A percentile compares a stretch with the other conserved stretches of the same genome.
Conservation (phyloP, 2,888 invertebrate species). For the Drosophila melanocephala region DNA sequence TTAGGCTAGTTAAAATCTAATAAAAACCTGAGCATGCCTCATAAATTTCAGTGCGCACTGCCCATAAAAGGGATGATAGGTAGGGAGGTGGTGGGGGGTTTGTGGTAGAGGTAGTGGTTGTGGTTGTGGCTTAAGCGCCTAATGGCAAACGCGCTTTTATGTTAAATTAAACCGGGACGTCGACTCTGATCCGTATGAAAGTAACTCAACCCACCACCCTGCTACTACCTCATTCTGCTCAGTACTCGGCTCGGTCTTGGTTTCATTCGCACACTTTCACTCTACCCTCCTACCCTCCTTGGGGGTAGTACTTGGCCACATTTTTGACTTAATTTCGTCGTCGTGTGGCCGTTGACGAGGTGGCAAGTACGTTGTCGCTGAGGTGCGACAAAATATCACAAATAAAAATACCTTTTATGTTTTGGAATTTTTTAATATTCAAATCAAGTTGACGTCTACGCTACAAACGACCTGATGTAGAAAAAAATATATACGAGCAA, state of each 20-base stretch:
- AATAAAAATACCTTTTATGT: conserved; percentile 81
- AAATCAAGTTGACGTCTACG: conserved; percentile 64
- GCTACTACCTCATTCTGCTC: background rate
- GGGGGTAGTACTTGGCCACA: conserved; percentile 38
- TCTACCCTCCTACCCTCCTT: no score
- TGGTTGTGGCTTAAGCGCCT: conserved; percentile 57
- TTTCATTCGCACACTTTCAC: conserved; percentile 1
- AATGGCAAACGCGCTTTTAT: conserved; percentile 79
- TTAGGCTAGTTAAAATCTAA: conserved; percentile 85
- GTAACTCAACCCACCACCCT: background rate
- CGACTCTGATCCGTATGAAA: conserved; percentile 49
- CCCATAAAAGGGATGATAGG: conserved; percentile 30
- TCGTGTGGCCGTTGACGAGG: conserved; percentile 57
- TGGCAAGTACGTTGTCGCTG: conserved; percentile 82
- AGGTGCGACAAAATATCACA: conserved; percentile 83
- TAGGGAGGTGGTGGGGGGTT: background rate
- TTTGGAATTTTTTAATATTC: conserved; percentile 80
- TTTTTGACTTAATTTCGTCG: conserved; percentile 62
- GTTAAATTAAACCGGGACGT: conserved; percentile 70
- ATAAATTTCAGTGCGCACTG: conserved; percentile 82
- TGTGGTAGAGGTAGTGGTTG: conserved; percentile 3
- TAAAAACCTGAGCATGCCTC: conserved; percentile 85
- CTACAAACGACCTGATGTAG: conserved; percentile 15
- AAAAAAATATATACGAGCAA: conserved; percentile 5
- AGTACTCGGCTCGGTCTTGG: background rate